Conservation (phyloP, 1,140 invertebrate genomes). For the Lamellibrachia luymesi region DNA sequence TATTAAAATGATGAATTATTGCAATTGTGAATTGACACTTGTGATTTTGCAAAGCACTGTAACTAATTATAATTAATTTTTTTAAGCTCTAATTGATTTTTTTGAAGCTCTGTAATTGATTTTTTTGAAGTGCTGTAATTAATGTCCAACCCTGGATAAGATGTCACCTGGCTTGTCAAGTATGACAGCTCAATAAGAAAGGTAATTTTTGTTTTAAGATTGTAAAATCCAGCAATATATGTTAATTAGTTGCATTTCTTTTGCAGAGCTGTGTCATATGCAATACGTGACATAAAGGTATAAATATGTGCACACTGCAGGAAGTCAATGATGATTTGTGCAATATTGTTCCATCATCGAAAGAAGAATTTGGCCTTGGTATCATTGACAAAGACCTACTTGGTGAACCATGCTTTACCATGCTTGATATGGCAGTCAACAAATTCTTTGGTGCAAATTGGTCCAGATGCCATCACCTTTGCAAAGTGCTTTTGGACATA, state of each 20-base stretch:
- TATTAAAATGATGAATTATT: too few relatives aligned
- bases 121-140: too few relatives aligned
- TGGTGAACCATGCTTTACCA: not conserved
- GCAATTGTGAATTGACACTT: too few relatives aligned
- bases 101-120: too few relatives aligned
- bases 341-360: slow-evolving; percentile 6
- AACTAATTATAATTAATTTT: too few relatives aligned
- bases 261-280: not conserved
- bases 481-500: slow-evolving; percentile 65
- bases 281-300: not conserved
- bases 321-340: not conserved
- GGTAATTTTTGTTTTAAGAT: too few relatives aligned
- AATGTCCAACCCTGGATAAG: too few relatives aligned
- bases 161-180: too few relatives aligned
- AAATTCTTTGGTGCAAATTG: not conserved
- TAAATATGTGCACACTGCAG: not conserved
- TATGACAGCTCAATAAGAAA: too few relatives aligned
- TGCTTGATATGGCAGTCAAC: not conserved
- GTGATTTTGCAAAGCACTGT: too few relatives aligned
- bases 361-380: slow-evolving; percentile 10
- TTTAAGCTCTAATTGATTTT: too few relatives aligned
- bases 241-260: not conserved
- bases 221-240: not conserved
- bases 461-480: slow-evolving; percentile 10
- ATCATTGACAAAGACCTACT: not conserved